phyloP scores from a whole-genome alignment of 2,888 invertebrate genomes.

The Dioctria rufipes region DNA sequence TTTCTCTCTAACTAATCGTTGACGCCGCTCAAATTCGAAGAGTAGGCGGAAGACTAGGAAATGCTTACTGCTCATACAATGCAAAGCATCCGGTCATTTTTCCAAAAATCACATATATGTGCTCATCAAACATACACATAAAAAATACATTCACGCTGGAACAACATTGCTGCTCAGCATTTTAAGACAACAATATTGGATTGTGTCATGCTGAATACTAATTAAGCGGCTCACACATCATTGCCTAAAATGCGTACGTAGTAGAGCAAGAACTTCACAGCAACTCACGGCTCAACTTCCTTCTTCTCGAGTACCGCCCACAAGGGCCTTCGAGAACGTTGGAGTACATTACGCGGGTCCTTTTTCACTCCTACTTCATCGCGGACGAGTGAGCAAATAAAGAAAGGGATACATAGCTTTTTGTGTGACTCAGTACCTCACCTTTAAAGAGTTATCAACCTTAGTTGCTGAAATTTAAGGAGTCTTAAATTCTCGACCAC shows the following conservation, averaged over 20 bases:
- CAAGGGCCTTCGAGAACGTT: not conserved
- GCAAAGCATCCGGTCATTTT: conserved; percentile 14
- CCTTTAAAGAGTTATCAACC: not conserved
- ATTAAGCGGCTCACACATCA: not conserved
- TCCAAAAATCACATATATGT: not conserved
- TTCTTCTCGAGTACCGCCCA: not conserved
- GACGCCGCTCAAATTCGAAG: not conserved
- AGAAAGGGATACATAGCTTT: not conserved
- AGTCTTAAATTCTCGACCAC: conserved; percentile 5
- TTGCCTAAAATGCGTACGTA: too few species aligned
- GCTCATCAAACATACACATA: not conserved
- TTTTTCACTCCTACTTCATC: not conserved
- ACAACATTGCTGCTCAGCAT: not conserved
- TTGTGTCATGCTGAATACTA: not conserved
- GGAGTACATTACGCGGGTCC: conserved; percentile 42
- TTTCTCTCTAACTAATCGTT: not conserved
- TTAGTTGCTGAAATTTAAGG: not conserved
- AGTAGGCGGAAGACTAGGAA: conserved; percentile 10
- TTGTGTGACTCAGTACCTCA: not conserved
- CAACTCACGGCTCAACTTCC: conserved; percentile 36
- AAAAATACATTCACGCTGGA: not conserved
- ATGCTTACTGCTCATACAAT: not conserved
- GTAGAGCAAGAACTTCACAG: not conserved
- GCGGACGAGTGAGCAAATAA: conserved; percentile 2
- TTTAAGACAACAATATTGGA: conserved; percentile 22